These are phyloP conservation scores for Lamprotornis superbus DNA, from an alignment of 2,113 vertebrate species.

Conservation along the genomic window DNA sequence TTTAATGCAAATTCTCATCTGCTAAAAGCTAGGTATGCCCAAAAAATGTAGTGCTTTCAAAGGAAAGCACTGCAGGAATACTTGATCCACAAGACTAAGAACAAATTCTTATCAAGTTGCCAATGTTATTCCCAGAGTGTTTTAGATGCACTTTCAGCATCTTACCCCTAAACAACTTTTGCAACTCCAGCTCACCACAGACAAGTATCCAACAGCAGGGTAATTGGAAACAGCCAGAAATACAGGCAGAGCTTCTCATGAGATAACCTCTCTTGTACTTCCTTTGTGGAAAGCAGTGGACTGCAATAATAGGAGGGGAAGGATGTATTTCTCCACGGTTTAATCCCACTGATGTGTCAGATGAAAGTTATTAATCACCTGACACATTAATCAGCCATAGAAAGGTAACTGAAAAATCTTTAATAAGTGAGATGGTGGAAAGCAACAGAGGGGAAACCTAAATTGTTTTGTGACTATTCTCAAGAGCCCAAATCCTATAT, in stretches of 20 bases:
- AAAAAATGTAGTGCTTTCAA: neutral
- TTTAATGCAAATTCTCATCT: neutral
- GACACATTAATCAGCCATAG: neutral
- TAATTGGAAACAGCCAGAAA: neutral
- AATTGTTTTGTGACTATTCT: neutral
- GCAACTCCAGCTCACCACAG: neutral
- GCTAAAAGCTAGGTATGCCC: neutral
- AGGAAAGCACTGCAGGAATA: neutral
- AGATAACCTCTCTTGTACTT: neutral
- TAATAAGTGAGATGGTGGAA: neutral
- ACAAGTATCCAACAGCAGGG: neutral
- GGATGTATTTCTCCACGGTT: neutral
- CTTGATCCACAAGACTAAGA: neutral
- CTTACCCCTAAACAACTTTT: neutral
- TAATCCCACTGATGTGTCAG: neutral
- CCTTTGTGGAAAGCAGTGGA: neutral
- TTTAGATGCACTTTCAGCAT: neutral
- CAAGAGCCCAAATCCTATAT: neutral
- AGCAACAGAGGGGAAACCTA: neutral
- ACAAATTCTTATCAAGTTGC: neutral
- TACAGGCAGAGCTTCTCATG: neutral
- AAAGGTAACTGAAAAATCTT: neutral
- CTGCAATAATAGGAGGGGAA: neutral
- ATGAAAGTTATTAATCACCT: constrained; percentile 32
- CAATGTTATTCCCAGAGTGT: neutral